Evolutionary conservation across 2,797 vertebrate species (phyloP).

Genomic region (Nasua narica): DNA sequence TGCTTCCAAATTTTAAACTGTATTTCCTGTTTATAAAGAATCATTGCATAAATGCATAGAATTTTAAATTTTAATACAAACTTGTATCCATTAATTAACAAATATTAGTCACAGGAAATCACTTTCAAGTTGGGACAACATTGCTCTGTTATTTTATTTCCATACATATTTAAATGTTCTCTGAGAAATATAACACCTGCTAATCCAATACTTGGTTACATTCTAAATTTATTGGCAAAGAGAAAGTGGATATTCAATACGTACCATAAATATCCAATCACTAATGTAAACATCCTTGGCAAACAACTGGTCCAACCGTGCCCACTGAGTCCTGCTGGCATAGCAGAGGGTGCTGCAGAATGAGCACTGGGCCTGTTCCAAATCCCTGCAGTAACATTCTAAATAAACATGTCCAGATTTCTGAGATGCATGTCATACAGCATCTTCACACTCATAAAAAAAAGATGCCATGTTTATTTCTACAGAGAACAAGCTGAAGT

Average conservation of each 20-base stretch:
- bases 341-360: background rate
- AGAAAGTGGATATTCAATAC: background rate
- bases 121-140: background rate
- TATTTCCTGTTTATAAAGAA: background rate
- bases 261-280: constrained; percentile 12
- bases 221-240: constrained; percentile 23
- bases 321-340: background rate
- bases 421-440: background rate
- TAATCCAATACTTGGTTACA: background rate
- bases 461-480: background rate
- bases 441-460: background rate
- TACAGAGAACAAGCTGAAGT: background rate
- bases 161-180: background rate
- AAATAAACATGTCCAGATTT: background rate
- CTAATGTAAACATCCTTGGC: background rate
- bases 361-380: background rate
- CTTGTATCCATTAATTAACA: background rate
- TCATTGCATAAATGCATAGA: background rate
- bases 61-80: background rate
- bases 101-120: background rate
- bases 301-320: background rate
- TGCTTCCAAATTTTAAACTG: background rate
- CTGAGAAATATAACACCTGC: background rate
- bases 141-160: background rate
- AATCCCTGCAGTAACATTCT: background rate